A percentile compares a stretch with the other conserved stretches of the same genome.
Evolutionary conservation across 2,113 vertebrate genomes (phyloP).

Genomic region (Ceyx margarethae): DNA sequence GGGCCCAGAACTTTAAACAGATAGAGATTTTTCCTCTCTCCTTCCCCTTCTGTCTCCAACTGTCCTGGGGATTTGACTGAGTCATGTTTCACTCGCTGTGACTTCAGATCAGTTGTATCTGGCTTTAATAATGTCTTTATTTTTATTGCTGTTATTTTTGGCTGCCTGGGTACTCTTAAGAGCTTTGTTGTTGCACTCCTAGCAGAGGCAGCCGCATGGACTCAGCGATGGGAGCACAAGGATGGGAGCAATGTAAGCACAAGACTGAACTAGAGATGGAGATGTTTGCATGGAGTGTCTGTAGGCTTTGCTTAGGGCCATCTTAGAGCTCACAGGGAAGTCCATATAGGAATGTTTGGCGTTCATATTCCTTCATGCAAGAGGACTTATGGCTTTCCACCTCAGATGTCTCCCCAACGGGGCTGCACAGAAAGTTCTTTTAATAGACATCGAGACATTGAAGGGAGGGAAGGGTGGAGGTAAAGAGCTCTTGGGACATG

Average conservation of each 20-base stretch:
- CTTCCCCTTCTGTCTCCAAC: conserved; percentile 64
- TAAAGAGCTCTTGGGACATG: not conserved
- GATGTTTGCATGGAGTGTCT: not conserved
- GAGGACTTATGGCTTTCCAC: not conserved
- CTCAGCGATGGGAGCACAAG: not conserved
- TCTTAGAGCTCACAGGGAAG: not conserved
- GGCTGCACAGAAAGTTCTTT: not conserved
- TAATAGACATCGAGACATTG: not conserved
- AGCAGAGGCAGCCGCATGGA: conserved; percentile 19
- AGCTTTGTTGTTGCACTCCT: conserved; percentile 38
- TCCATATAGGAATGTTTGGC: not conserved
- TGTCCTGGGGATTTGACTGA: conserved; percentile 71
- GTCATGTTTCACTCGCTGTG: conserved; percentile 70
- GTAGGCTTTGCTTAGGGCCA: not conserved
- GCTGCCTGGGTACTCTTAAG: conserved; percentile 39
- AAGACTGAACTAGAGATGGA: not conserved
- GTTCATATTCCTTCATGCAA: not conserved
- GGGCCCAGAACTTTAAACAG: conserved; percentile 69
- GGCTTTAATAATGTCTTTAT: conserved; percentile 76
- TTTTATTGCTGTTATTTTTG: conserved; percentile 72
- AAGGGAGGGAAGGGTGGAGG: not conserved
- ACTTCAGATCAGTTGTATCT: conserved; percentile 74
- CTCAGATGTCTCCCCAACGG: not conserved
- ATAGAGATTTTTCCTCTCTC: conserved; percentile 65
- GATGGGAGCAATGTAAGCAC: not conserved